phyloP scores from a whole-genome alignment of 1,140 invertebrate genomes.

The Cyclargus thomasi region DNA sequence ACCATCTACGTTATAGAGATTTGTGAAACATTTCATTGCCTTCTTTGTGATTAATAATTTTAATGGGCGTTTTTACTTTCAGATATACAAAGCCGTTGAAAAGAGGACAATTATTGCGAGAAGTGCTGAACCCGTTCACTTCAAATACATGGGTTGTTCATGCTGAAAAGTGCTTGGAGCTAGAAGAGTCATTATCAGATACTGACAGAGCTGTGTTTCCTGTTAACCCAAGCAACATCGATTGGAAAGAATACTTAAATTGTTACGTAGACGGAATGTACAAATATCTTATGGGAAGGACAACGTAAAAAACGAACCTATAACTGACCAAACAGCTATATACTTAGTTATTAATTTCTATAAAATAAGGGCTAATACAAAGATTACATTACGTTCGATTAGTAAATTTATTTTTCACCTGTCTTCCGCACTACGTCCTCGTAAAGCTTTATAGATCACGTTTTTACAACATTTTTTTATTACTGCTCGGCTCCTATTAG shows the following conservation, averaged over 20 bases:
- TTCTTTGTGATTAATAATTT: not conserved
- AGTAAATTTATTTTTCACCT: too few relatives aligned
- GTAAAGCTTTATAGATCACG: too few relatives aligned
- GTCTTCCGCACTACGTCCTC: too few relatives aligned
- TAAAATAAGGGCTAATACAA: too few relatives aligned
- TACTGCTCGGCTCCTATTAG: too few relatives aligned
- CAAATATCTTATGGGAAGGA: not conserved
- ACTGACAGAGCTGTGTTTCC: slow-evolving; percentile 6
- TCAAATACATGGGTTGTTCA: slow-evolving; percentile 8
- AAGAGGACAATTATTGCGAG: not conserved
- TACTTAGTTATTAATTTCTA: too few relatives aligned
- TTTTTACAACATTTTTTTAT: too few relatives aligned
- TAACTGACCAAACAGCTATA: too few relatives aligned
- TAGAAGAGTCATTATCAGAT: slow-evolving; percentile 6
- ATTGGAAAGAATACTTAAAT: slow-evolving; percentile 12
- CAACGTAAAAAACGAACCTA: too few relatives aligned
- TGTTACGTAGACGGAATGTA: not conserved
- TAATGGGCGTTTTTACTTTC: not conserved
- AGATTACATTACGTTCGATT: too few relatives aligned
- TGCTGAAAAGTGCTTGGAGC: not conserved
- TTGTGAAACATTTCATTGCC: not conserved
- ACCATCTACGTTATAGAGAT: not conserved
- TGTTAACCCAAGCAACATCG: slow-evolving; percentile 5
- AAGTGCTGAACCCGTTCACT: not conserved
- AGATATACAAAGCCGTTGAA: slow-evolving; percentile 10